Percentiles rank a stretch among this genome's conserved stretches.
phyloP scores from a whole-genome alignment of 2,113 vertebrate genomes.

The Dromiciops gliroides region DNA sequence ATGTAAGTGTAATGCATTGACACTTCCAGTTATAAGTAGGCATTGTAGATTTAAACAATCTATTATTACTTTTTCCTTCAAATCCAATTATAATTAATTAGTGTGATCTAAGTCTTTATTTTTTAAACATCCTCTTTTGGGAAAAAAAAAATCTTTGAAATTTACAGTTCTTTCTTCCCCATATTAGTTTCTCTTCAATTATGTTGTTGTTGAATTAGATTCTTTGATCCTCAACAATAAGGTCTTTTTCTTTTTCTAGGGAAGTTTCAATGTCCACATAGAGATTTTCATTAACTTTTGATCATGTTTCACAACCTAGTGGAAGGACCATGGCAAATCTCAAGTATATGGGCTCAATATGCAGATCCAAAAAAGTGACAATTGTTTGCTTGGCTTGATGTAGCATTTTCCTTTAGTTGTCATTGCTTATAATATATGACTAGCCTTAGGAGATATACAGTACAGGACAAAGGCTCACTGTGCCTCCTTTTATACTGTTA shows the following conservation, averaged over 20 bases:
- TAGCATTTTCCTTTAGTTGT: neutral
- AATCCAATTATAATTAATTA: neutral
- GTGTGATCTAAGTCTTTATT: neutral
- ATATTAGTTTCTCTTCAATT: neutral
- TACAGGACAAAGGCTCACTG: neutral
- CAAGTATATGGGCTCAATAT: neutral
- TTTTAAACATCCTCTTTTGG: neutral
- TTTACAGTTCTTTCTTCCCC: neutral
- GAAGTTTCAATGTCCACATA: neutral
- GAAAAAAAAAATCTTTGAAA: neutral
- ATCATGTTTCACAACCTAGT: neutral
- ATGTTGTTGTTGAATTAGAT: neutral
- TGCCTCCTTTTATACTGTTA: neutral
- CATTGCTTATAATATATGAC: neutral
- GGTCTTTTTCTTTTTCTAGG: neutral
- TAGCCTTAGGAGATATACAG: neutral
- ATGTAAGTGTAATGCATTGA: neutral
- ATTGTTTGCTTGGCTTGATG: neutral
- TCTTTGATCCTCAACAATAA: neutral
- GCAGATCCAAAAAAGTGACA: neutral
- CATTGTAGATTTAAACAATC: neutral
- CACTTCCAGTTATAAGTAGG: neutral
- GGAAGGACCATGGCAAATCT: neutral
- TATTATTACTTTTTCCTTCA: neutral
- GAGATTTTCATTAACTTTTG: neutral